Evolutionary conservation across 2,113 vertebrate genomes (phyloP), one percentile per base, ranked within the genome.

Genomic region (Proteles cristata): DNA sequence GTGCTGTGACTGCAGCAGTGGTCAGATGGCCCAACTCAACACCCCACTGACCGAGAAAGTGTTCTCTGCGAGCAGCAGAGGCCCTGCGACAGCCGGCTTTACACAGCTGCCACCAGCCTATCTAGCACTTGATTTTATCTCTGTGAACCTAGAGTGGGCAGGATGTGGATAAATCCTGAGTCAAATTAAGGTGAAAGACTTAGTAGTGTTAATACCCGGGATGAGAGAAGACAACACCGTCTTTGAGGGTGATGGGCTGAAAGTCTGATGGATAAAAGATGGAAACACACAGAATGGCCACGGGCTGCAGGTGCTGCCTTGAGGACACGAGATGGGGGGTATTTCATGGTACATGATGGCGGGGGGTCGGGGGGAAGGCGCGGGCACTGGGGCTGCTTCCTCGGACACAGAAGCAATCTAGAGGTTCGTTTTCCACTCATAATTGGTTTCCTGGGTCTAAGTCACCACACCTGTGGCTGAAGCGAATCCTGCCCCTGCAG

Each of bases 161-260:
- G 96, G 94, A 87, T 4, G 15, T 50, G 88, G 68, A 61, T 39
- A 87, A 89, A 96, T 97, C 97, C 97, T 95, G 90, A 97, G 97
- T 96, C 92, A 91, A 94, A 85, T 96, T 93, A 94, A 88, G 96
- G 91, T 90, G 97, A 96, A 89, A 96, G 90, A 96, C 77, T 97
- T 97, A 97, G 96, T 97, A 93, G 95, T 93, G 91, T 97, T 98
- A 98, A 95, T 66, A 93, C 66, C 84, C 31, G 33, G 79, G 92
- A 68, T n/a, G 66, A 93, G 96, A 86, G 53, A 50, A 82, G 76
- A 94, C 81, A 94, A 81, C 94, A 85, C 92, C 77, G 65, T 84
- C 92, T 92, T 33, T 55, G 84, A 96, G 66, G 31, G 93, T 33
- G 65, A 14, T 11, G 26, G 84, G 39, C 45, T 35, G 45, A 43